Evolutionary conservation across 2,113 vertebrate genomes (phyloP).

Genomic region (Xiphophorus hellerii): DNA sequence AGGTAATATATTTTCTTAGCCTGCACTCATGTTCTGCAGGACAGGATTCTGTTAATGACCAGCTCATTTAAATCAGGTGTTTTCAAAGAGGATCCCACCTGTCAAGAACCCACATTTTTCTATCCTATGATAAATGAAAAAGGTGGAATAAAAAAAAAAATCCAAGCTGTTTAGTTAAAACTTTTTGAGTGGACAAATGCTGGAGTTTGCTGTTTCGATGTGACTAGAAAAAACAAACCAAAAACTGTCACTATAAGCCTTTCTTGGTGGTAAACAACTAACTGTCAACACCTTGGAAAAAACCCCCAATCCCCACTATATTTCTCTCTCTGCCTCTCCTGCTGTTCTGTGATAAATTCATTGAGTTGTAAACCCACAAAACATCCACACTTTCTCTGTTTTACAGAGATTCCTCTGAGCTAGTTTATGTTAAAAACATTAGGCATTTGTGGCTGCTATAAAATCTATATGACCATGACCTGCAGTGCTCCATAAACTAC

Average conservation of each 20-base stretch:
- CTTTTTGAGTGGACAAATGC: not conserved
- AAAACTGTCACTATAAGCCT: not conserved
- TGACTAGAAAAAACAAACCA: no score
- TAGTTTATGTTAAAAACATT: constrained; percentile 68
- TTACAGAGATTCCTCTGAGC: constrained; percentile 67
- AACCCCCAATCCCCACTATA: constrained; percentile 44
- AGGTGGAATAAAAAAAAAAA: not conserved
- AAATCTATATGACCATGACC: constrained; percentile 69
- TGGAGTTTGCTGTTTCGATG: no score
- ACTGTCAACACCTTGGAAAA: constrained; percentile 50
- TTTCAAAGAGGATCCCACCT: not conserved
- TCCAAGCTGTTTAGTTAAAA: not conserved
- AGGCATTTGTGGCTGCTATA: constrained; percentile 75
- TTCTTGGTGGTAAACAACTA: constrained; percentile 25
- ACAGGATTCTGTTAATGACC: no score
- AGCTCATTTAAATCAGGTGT: not conserved
- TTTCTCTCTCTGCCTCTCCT: constrained; percentile 34
- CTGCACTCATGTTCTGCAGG: no score
- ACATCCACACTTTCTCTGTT: constrained; percentile 64
- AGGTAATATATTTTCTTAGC: no score
- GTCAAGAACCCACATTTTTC: not conserved
- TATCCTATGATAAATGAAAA: not conserved
- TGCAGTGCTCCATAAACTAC: constrained; percentile 64
- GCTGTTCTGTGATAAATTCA: constrained; percentile 61
- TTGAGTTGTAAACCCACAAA: constrained; percentile 70